These are phyloP conservation scores for Danio choprae DNA, from an alignment of 2,797 vertebrate genomes.

Conservation along the genomic window DNA sequence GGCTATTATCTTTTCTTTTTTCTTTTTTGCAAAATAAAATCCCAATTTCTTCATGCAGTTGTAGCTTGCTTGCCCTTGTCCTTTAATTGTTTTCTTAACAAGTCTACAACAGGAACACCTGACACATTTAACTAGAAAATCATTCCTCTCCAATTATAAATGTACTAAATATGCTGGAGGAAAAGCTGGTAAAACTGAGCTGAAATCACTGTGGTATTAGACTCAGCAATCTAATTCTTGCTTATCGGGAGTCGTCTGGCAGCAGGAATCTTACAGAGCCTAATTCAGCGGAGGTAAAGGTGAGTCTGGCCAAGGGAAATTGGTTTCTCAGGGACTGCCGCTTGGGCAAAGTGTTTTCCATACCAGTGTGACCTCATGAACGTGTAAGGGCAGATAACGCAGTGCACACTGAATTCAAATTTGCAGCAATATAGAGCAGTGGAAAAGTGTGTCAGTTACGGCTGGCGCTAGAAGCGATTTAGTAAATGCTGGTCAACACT, in stretches of 20 bases:
- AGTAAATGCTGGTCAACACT: conserved; percentile 66
- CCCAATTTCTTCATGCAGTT: background rate
- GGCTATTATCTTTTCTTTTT: no score
- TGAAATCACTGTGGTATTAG: conserved; percentile 28
- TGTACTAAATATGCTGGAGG: conserved; percentile 23
- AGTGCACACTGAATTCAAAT: conserved; percentile 52
- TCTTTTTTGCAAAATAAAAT: background rate
- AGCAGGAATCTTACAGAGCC: conserved; percentile 33
- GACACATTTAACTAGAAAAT: conserved; percentile 19
- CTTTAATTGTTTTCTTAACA: background rate
- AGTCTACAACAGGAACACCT: background rate
- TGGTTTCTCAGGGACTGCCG: conserved; percentile 58
- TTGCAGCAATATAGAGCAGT: conserved; percentile 24
- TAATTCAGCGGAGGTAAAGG: conserved; percentile 45
- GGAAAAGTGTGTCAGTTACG: conserved; percentile 13
- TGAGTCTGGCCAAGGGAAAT: conserved; percentile 55
- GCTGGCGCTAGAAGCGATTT: conserved; percentile 50
- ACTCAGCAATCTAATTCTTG: conserved; percentile 48
- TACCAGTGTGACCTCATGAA: conserved; percentile 55
- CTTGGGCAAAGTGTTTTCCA: conserved; percentile 54
- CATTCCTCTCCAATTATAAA: conserved; percentile 7
- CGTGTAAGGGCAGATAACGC: conserved; percentile 45
- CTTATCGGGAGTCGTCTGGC: conserved; percentile 18
- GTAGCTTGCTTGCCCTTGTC: background rate
- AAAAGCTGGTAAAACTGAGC: conserved; percentile 20